Conservation (phyloP, 2,797 vertebrate genomes). For the Acestrorhynchus altus region DNA sequence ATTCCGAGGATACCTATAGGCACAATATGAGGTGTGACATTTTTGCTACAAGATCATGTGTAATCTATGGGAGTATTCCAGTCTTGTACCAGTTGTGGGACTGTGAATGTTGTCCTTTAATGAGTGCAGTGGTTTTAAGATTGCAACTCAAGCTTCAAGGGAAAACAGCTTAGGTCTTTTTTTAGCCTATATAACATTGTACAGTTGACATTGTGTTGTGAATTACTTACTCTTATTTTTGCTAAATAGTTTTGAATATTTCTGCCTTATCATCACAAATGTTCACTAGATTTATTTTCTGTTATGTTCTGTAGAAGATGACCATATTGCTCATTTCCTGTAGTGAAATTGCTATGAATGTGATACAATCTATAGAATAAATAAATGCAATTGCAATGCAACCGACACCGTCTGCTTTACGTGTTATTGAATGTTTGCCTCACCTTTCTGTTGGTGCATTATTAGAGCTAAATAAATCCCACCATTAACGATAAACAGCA, state of each 20-base stretch:
- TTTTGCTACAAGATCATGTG: background rate
- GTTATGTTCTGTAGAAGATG: slow-evolving; percentile 65
- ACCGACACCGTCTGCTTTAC: slow-evolving; percentile 66
- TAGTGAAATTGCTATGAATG: slow-evolving; percentile 85
- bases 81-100: slow-evolving; percentile 10
- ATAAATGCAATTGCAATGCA: slow-evolving; percentile 91
- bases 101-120: slow-evolving; percentile 37
- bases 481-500: background rate
- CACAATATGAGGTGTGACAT: background rate
- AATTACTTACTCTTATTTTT: slow-evolving; percentile 56
- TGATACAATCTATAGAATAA: slow-evolving; percentile 78
- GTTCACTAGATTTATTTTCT: slow-evolving; percentile 61
- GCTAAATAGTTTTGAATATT: slow-evolving; percentile 44
- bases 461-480: background rate
- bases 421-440: background rate
- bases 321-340: slow-evolving; percentile 78
- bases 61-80: background rate
- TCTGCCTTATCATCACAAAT: slow-evolving; percentile 66
- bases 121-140: slow-evolving; percentile 34
- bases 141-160: background rate
- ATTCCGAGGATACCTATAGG: background rate
- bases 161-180: background rate
- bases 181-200: slow-evolving; percentile 52
- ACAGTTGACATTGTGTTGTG: slow-evolving; percentile 57
- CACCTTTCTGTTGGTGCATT: background rate